Evolutionary conservation across 2,113 vertebrate genomes (phyloP), one percentile per base, ranked within the genome.

Genomic region (Rhizomys pruinosus): DNA sequence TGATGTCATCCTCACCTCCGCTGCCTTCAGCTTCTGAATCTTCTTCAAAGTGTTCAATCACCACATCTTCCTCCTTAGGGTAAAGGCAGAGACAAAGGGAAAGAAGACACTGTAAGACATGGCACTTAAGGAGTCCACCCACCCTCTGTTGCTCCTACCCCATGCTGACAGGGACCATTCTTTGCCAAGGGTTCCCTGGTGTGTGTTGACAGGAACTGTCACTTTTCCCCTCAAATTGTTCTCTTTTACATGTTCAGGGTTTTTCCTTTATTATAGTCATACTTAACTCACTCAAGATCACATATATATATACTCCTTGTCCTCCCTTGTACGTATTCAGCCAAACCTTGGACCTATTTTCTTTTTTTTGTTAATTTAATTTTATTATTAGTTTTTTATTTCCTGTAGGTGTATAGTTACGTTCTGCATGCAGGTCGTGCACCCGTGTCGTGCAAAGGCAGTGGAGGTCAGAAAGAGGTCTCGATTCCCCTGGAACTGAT

Each of bases 1-100:
- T 98, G 98, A 99, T 99, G 98, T 99, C 99, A 96, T 99, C 98
- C 96, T 99, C 99, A 7, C 98, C 98, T 63, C 98, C 99, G 0
- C 98, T 99, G 90, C 96, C 98, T 95, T 99, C 98, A 63, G 98
- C 98, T 94, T 98, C 99, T 0, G 99, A 99, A 91, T 98, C 98
- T 96, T 99, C 99, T 95, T 98, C 98, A 92, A 97, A 98, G 20
- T 98, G 99, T 97, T 99, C 99, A 42, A 99, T 98, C 91, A 99
- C 98, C 95, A 99, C 99, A 37, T 99, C 99, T 87, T 99, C 99
- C 86, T 98, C 98, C 99, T 99, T 98, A 74, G 20, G 59, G 72
- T 90, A 82, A 78, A 92, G 77, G 57, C 92, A 22, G 29, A 90
- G 73, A 6, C 59, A 84, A 89, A 52, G 86, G 39, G 80, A 94